Evolutionary conservation across 2,888 invertebrate species (phyloP).

Genomic region (Nowickia ferox): DNA sequence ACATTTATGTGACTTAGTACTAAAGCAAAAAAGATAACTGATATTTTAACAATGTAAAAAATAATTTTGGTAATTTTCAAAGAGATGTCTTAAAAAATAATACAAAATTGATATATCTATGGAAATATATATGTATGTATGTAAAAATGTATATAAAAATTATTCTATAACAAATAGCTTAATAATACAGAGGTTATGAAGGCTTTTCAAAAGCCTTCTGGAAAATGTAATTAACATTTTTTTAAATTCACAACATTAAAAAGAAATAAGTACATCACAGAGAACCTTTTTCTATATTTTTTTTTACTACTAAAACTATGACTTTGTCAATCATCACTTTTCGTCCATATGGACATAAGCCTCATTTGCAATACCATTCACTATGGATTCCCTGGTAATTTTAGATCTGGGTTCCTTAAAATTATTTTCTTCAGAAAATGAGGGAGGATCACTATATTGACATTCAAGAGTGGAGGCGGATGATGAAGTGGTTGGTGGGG

Average conservation of each 20-base stretch:
- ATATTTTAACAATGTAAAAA: neutral
- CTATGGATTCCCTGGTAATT: constrained; percentile 42
- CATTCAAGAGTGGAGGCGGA: constrained; percentile 42
- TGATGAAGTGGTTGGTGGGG: constrained; percentile 27
- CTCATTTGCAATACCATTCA: constrained; percentile 70
- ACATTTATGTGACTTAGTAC: constrained; percentile 24
- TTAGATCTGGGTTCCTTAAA: constrained; percentile 65
- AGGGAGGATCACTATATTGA: constrained; percentile 52
- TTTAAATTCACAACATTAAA: constrained; percentile 45
- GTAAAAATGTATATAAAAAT: neutral
- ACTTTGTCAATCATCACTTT: constrained; percentile 18
- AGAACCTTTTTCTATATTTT: constrained; percentile 23
- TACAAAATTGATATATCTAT: neutral
- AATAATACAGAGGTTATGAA: constrained; percentile 25
- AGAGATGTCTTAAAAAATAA: neutral
- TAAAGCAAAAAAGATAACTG: constrained; percentile 7
- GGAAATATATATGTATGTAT: neutral
- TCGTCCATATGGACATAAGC: constrained; percentile 66
- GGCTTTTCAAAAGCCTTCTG: constrained; percentile 13
- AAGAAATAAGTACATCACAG: constrained; percentile 68
- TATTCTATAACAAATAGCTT: constrained; percentile 6
- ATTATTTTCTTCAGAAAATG: constrained; percentile 62
- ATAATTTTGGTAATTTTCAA: neutral
- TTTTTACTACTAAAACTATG: constrained; percentile 36
- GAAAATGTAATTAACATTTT: constrained; percentile 1